phyloP scores from a whole-genome alignment of 1,140 invertebrate genomes.

The Hypsibius dujardini region DNA sequence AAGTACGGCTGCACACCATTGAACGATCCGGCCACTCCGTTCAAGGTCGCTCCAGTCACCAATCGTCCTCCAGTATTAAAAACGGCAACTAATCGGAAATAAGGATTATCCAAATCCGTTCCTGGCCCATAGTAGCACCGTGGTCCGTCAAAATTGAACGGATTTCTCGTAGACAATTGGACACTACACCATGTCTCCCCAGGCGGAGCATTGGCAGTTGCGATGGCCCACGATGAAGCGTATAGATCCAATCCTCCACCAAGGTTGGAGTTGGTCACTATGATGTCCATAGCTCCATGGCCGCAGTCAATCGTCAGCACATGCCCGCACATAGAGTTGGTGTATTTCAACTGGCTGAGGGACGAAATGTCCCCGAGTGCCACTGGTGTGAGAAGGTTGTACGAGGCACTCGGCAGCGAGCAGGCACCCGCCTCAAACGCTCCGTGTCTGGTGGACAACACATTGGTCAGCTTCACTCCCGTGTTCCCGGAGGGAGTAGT shows the following conservation, averaged over 20 bases:
- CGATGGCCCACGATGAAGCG: neutral
- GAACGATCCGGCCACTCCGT: neutral
- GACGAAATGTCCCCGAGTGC: neutral
- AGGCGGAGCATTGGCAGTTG: neutral
- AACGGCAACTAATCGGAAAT: neutral
- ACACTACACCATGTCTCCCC: neutral
- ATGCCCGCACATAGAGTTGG: neutral
- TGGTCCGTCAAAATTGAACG: neutral
- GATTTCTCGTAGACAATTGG: neutral
- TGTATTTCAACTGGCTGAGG: neutral
- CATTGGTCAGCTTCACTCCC: no score
- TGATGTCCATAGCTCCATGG: constrained; percentile 4
- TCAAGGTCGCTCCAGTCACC: neutral
- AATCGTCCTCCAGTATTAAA: neutral
- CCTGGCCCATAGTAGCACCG: neutral
- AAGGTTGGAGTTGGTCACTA: neutral
- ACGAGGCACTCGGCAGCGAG: neutral
- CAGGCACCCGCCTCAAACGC: neutral
- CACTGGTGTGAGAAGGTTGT: neutral
- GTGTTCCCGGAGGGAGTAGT: no score
- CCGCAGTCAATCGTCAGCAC: neutral
- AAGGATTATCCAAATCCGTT: neutral
- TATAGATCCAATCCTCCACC: constrained; percentile 3
- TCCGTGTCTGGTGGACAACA: neutral
- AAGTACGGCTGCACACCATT: constrained; percentile 1